Percentiles rank a stretch among this genome's conserved stretches.
Conservation (phyloP, 2,113 vertebrate species). For the Otocyon megalotis region DNA sequence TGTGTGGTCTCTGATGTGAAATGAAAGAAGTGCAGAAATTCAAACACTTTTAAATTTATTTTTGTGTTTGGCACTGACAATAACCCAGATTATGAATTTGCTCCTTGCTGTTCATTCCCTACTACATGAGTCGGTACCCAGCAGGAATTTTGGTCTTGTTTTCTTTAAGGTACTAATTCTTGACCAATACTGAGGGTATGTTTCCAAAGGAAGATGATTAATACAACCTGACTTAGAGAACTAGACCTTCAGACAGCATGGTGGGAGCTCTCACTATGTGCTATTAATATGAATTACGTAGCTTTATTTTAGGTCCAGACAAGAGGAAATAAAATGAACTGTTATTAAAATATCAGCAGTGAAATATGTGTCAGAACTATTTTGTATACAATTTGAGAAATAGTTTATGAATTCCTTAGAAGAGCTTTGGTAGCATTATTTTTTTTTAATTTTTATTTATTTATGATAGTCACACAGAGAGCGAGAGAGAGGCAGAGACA, state of each 20-base stretch:
- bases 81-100: not conserved
- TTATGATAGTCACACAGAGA: too few relatives aligned
- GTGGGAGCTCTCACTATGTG: not conserved
- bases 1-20: not conserved
- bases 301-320: not conserved
- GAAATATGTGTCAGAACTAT: constrained; percentile 39
- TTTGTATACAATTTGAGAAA: constrained; percentile 35
- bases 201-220: not conserved
- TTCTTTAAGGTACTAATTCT: not conserved
- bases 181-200: not conserved
- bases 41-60: not conserved
- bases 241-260: not conserved
- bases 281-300: not conserved
- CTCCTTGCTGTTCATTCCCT: not conserved
- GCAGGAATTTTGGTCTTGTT: not conserved
- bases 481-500: too few relatives aligned
- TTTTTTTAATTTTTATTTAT: too few relatives aligned
- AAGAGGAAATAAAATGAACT: constrained; percentile 47
- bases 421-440: constrained; percentile 53
- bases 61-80: not conserved
- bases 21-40: not conserved
- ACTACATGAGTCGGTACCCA: not conserved
- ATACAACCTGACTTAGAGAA: not conserved
- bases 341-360: not conserved
- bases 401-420: constrained; percentile 35